Conservation (phyloP, 2,113 vertebrate genomes). For the Pteronura brasiliensis region DNA sequence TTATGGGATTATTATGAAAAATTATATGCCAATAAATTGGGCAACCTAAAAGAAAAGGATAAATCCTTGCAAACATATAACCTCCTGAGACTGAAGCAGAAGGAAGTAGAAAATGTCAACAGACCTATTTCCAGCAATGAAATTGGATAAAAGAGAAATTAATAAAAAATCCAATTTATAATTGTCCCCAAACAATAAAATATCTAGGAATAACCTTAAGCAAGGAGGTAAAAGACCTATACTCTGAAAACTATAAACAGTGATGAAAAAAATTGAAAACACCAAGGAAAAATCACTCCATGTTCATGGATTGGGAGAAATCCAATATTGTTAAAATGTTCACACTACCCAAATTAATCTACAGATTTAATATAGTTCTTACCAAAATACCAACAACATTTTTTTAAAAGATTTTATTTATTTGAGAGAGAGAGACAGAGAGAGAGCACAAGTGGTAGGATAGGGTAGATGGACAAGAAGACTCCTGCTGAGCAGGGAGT, state of each 20-base stretch:
- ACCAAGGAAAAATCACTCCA: not conserved
- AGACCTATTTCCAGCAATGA: not conserved
- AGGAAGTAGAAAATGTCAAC: not conserved
- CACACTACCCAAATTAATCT: not conserved
- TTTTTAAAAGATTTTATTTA: not conserved
- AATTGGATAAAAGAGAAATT: not conserved
- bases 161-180: not conserved
- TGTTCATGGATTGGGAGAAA: not conserved
- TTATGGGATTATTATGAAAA: not conserved
- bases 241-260: not conserved
- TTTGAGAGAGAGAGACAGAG: no score
- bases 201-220: not conserved
- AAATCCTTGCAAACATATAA: not conserved
- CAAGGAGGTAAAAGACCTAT: not conserved
- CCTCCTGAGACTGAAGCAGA: not conserved
- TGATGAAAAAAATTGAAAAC: not conserved
- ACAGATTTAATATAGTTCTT: not conserved
- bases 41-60: not conserved
- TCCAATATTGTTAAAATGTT: not conserved
- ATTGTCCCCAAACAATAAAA: not conserved
- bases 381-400: not conserved
- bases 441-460: no score
- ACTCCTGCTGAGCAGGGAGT: no score
- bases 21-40: not conserved
- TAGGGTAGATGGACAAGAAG: no score